Conservation (phyloP, 2,888 invertebrate genomes). For the Cheilosia soror region DNA sequence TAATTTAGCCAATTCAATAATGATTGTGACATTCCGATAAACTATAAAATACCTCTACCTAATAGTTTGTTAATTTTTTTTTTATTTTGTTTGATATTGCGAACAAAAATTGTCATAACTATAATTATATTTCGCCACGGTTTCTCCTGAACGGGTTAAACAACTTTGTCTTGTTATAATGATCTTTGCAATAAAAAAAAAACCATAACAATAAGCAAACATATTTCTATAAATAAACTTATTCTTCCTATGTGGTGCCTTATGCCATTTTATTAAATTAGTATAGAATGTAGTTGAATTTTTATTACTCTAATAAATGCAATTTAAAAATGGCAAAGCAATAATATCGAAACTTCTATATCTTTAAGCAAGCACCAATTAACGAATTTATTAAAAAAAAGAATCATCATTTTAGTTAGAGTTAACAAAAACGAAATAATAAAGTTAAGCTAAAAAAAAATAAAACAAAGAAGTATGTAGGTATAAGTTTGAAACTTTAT, state of each 20-base stretch:
- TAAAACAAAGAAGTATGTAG: background rate
- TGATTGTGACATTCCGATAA: too few species aligned
- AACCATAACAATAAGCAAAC: background rate
- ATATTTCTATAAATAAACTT: constrained; percentile 25
- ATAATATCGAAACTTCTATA: constrained; percentile 18
- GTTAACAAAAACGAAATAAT: constrained; percentile 3
- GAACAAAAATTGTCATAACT: too few species aligned
- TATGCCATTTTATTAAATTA: constrained; percentile 37
- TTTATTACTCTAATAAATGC: background rate
- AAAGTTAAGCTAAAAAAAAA: background rate
- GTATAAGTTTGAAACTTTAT: too few species aligned
- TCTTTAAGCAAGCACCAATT: constrained; percentile 12
- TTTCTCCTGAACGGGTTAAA: background rate
- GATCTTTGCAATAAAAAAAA: background rate
- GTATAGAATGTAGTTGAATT: constrained; percentile 16
- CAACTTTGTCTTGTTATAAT: background rate
- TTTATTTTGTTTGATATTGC: background rate
- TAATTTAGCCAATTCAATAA: too few species aligned
- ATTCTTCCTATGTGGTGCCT: constrained; percentile 54
- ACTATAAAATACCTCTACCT: too few species aligned
- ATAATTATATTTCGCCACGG: background rate
- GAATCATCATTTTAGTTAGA: too few species aligned
- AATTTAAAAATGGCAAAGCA: constrained; percentile 11
- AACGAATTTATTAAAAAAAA: constrained; percentile 15
- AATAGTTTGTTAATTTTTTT: too few species aligned